Base-by-base conservation (phyloP, 2,113 vertebrate genomes). In the Pelobates fuscus region DNA sequence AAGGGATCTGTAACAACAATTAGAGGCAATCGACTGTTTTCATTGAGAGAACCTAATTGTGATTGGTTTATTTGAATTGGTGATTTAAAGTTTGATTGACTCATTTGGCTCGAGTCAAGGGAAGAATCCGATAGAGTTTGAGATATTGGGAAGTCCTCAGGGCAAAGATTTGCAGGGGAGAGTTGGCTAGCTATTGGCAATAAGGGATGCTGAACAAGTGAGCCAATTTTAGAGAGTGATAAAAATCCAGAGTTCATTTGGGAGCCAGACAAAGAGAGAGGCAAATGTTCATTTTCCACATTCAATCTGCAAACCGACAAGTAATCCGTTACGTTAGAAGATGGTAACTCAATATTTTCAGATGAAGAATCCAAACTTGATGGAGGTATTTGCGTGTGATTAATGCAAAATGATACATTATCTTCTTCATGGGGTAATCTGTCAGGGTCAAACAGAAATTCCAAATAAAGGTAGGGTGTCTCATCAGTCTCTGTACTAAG, bases 381-480 rank as follows among this genome's bases (percentile, higher is more conserved):
- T 11, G 5, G 29, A 18, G n/a, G 27, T 62, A 32, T 23, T 2
- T 60, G 23, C 2, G 23, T 20, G 20, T 10, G 1, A 23, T 3
- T 14, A 49, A 4, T 14, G 44, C 44, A 15, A 17, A 3, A 8
- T 4, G 2, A 17, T 49, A 17, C 10, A 8, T 18, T 17, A 1
- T 65, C 30, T 2, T 1, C 26, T 57, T 67, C 54, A 14, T 17
- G 10, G 8, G n/a, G 8, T 2, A 30, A 2, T 2, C 15, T 26
- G 21, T 37, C n/a, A 14, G 62, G 62, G 12, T 67, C 63, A 60
- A 75, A 75, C 37, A 75, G 57, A 20, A 75, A 67, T 14, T 75
- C 63, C 37, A 75, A 30, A 37, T 63, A 12, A 17, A 17, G 17
- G 44, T 3, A 49, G 44, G 44, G 44, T 49, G 12, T 18, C 12